phyloP scores from a whole-genome alignment of 64 coral and sea anemone species.

The Catalaphyllia jardinei region DNA sequence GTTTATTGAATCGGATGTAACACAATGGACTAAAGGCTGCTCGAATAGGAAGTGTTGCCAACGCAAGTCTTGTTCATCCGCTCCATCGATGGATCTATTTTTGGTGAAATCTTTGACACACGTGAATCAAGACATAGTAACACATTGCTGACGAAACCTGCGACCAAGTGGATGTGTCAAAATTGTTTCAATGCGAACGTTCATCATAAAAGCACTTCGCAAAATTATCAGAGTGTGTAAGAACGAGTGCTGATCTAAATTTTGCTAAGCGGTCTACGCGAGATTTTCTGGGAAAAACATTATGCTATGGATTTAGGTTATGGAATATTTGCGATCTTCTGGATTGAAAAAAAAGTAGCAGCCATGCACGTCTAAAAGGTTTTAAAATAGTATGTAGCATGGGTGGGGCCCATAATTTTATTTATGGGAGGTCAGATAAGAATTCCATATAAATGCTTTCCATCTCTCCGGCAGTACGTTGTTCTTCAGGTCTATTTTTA shows the following conservation, averaged over 20 bases:
- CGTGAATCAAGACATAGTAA: background rate
- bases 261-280: background rate
- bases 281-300: background rate
- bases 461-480: background rate
- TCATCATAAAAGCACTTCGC: background rate
- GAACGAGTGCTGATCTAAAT: background rate
- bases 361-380: background rate
- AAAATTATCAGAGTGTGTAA: background rate
- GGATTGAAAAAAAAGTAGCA: background rate
- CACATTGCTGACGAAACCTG: conserved; percentile 8
- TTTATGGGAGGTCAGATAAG: background rate
- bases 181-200: background rate
- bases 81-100: background rate
- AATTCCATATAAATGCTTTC: conserved; percentile 5
- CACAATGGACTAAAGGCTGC: conserved; percentile 35
- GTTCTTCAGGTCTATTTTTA: background rate
- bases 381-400: background rate
- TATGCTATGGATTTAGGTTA: background rate
- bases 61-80: background rate
- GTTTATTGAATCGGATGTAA: conserved; percentile 54
- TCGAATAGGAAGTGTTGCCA: conserved; percentile 23
- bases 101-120: background rate
- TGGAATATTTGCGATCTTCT: background rate
- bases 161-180: conserved; percentile 10
- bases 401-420: conserved; percentile 26